These are phyloP conservation scores for Chamaetylas fuelleborni DNA, from an alignment of 2,113 vertebrate species.

Conservation along the genomic window DNA sequence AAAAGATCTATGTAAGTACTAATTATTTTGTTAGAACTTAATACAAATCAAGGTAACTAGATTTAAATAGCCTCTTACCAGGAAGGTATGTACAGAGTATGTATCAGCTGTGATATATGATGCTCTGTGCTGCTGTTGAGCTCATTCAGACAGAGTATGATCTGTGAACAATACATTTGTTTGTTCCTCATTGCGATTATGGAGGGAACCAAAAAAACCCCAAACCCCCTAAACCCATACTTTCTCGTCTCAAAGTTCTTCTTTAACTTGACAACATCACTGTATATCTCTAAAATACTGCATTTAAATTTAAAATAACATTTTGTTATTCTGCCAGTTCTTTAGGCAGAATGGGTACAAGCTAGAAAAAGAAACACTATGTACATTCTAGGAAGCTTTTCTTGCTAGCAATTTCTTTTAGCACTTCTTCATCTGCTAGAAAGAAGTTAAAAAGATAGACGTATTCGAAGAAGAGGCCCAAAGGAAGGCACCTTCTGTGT, in stretches of 20 bases:
- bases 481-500: neutral
- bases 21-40: conserved; percentile 9
- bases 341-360: neutral
- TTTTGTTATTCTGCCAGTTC: neutral
- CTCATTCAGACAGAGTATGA: neutral
- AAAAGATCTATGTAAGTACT: neutral
- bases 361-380: neutral
- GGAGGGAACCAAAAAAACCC: neutral
- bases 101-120: neutral
- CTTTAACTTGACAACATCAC: neutral
- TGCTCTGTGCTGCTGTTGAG: neutral
- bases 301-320: neutral
- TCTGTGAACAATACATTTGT: neutral
- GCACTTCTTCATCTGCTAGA: neutral
- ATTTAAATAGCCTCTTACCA: neutral
- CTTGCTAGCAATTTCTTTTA: neutral
- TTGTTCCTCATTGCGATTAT: neutral
- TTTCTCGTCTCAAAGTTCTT: neutral
- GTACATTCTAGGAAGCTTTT: neutral
- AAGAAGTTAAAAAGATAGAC: neutral
- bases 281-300: neutral
- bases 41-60: neutral
- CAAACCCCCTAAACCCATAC: fast-evolving
- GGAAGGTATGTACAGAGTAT: neutral
- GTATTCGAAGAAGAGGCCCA: neutral